Evolutionary conservation across 2,888 invertebrate genomes (phyloP).

Genomic region (Apodemia mormo): DNA sequence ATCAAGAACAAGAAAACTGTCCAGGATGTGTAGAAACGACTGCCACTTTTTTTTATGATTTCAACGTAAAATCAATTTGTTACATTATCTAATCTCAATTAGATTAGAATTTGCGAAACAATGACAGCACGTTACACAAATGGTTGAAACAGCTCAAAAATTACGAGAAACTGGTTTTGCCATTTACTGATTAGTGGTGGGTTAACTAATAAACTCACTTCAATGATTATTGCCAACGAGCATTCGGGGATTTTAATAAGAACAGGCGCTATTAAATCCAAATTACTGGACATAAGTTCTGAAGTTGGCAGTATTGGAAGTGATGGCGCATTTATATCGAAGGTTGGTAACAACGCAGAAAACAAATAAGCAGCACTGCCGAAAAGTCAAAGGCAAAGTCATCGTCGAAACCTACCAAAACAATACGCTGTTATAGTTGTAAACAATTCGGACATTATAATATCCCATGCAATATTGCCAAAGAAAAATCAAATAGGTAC

Average conservation of each 20-base stretch:
- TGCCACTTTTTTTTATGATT: conserved; percentile 19
- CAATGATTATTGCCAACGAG: conserved; percentile 27
- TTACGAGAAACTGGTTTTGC: conserved; percentile 20
- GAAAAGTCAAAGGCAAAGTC: conserved; percentile 15
- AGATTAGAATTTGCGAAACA: conserved; percentile 19
- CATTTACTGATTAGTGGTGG: conserved; percentile 22
- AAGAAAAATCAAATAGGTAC: conserved; percentile 10
- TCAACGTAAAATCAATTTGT: conserved; percentile 13
- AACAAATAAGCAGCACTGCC: background rate
- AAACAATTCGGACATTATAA: conserved; percentile 32
- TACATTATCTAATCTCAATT: conserved; percentile 16
- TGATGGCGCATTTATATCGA: conserved; percentile 6
- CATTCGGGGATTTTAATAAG: conserved; percentile 21
- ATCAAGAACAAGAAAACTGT: conserved; percentile 32
- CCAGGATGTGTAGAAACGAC: conserved; percentile 22
- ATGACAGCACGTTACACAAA: conserved; percentile 18
- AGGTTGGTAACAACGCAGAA: conserved; percentile 2
- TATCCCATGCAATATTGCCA: conserved; percentile 18
- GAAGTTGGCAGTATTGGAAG: conserved; percentile 23
- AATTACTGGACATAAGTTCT: conserved; percentile 32
- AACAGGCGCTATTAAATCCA: conserved; percentile 21
- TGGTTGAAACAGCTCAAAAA: conserved; percentile 21
- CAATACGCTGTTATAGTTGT: conserved; percentile 30
- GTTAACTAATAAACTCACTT: conserved; percentile 23
- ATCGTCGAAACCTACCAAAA: conserved; percentile 16